Percentiles rank a stretch among this genome's conserved stretches.
phyloP scores from a whole-genome alignment of 2,113 vertebrate genomes.

The Piprites chloris region DNA sequence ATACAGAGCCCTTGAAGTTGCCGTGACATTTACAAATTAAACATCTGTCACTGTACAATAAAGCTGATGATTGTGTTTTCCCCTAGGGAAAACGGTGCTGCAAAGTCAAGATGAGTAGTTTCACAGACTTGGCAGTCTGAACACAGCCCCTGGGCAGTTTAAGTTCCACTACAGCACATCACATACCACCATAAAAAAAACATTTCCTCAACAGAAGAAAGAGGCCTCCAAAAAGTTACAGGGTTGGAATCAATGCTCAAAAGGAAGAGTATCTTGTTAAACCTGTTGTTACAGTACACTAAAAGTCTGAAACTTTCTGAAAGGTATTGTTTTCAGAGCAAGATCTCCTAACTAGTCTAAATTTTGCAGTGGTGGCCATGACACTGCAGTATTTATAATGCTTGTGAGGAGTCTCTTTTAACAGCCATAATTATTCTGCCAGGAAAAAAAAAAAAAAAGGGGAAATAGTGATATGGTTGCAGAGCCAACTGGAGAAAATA shows the following conservation, averaged over 20 bases:
- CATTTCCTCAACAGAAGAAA: not conserved
- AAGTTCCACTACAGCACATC: not conserved
- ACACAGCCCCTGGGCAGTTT: not conserved
- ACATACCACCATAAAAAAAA: not conserved
- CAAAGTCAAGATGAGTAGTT: not conserved
- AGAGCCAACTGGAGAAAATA: not conserved
- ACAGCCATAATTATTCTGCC: not conserved
- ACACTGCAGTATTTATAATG: not conserved
- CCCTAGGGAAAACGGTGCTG: not conserved
- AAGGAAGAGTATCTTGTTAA: not conserved
- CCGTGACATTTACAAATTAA: constrained; percentile 20
- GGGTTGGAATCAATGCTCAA: not conserved
- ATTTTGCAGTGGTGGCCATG: not conserved
- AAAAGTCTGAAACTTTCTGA: not conserved
- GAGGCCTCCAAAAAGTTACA: not conserved
- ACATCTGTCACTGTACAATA: constrained; percentile 19
- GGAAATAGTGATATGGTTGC: not conserved
- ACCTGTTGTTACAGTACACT: not conserved
- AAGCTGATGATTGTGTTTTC: not conserved
- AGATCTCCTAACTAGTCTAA: not conserved
- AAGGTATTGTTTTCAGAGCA: not conserved
- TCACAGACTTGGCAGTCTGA: constrained; percentile 3
- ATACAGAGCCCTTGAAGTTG: not conserved
- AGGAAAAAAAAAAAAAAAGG: not conserved
- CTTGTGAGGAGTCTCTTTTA: not conserved